Percentiles rank a stretch among this genome's conserved stretches.
These are phyloP conservation scores for Loris lydekkerianus DNA, from an alignment of 2,797 vertebrate species.

Conservation along the genomic window DNA sequence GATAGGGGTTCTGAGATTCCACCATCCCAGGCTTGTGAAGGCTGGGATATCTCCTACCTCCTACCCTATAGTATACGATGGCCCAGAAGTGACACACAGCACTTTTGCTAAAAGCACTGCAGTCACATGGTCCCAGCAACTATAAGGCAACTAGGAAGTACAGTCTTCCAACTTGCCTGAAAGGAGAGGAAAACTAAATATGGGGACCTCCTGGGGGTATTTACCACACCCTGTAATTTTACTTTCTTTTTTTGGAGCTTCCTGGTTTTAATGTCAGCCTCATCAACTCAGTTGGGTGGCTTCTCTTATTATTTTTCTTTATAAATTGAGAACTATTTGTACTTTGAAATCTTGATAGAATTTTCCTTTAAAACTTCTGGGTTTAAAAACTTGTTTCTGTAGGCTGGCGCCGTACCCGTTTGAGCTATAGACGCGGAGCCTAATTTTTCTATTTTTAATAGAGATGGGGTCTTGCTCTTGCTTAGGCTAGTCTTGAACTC, in stretches of 20 bases:
- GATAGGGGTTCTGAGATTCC: neutral
- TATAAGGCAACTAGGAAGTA: neutral
- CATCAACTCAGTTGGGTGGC: neutral
- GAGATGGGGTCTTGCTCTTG: too few relatives aligned
- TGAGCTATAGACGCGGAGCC: too few relatives aligned
- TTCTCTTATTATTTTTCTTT: neutral
- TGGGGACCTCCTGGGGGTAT: neutral
- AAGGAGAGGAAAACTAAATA: neutral
- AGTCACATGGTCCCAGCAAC: neutral
- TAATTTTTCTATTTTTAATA: too few relatives aligned
- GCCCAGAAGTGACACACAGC: neutral
- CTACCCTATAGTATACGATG: neutral
- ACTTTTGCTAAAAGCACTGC: neutral
- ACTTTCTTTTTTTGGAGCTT: neutral
- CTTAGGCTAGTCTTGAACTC: too few relatives aligned
- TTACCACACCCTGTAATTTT: neutral
- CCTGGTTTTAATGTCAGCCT: neutral
- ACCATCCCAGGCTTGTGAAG: neutral
- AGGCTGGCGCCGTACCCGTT: neutral
- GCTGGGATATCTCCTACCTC: neutral
- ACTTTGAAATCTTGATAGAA: conserved; percentile 12
- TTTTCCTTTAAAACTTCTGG: neutral
- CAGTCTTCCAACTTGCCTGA: neutral
- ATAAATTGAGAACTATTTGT: neutral
- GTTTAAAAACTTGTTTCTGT: conserved; percentile 7